Evolutionary conservation across 2,888 invertebrate species (phyloP).

Genomic region (Miltochrista miniata): DNA sequence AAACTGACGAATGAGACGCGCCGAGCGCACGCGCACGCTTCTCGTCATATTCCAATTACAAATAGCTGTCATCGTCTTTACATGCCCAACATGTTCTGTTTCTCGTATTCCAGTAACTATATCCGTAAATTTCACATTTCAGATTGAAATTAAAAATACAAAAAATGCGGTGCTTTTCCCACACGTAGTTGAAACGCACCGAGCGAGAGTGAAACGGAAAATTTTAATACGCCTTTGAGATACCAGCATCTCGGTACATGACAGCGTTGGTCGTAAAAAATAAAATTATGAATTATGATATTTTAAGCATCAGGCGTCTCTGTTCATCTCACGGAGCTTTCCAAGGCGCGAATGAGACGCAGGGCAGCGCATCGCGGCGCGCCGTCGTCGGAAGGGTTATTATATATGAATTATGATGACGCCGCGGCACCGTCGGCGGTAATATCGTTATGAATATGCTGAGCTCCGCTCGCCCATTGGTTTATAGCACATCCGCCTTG

Average conservation of each 20-base stretch:
- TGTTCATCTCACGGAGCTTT: conserved; percentile 52
- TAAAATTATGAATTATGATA: conserved; percentile 83
- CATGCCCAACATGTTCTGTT: conserved; percentile 62
- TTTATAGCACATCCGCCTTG: conserved; percentile 78
- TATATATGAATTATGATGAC: conserved; percentile 84
- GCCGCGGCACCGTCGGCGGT: conserved; percentile 78
- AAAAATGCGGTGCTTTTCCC: conserved; percentile 32
- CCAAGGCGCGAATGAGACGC: conserved; percentile 66
- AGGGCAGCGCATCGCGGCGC: conserved; percentile 69
- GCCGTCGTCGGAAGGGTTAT: conserved; percentile 80
- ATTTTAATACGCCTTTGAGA: conserved; percentile 50
- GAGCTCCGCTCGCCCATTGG: conserved; percentile 78
- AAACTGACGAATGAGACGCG: conserved; percentile 83
- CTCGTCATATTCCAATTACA: conserved; percentile 83
- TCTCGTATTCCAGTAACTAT: conserved; percentile 52
- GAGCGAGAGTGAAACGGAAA: conserved; percentile 59
- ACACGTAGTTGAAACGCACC: conserved; percentile 19
- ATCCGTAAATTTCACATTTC: conserved; percentile 49
- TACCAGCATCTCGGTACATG: conserved; percentile 23
- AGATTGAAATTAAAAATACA: conserved; percentile 35
- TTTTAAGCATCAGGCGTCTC: conserved; percentile 68
- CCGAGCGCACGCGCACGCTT: conserved; percentile 78
- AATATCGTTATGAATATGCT: conserved; percentile 84
- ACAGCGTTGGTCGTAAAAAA: conserved; percentile 59
- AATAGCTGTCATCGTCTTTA: conserved; percentile 78